phyloP scores from a whole-genome alignment of 1,140 invertebrate genomes.

The Drosophila repleta region DNA sequence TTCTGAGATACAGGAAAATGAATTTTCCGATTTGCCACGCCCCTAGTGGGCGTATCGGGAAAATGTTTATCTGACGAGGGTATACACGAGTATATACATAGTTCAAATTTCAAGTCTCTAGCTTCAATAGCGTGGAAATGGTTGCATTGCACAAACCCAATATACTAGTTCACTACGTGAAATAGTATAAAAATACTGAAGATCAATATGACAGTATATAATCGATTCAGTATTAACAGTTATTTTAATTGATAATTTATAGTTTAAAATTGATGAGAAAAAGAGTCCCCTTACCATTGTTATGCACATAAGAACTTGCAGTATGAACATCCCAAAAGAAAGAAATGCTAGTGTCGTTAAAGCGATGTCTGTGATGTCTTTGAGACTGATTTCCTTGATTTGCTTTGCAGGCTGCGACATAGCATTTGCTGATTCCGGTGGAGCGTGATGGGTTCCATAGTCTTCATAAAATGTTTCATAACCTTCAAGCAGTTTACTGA shows the following conservation, averaged over 20 bases:
- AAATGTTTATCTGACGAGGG: too few relatives aligned
- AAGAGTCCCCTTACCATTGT: conserved; percentile 85
- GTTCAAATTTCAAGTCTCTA: too few relatives aligned
- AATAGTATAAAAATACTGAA: too few relatives aligned
- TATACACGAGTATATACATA: too few relatives aligned
- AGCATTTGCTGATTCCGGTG: neutral
- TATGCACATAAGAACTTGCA: conserved; percentile 90
- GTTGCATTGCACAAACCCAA: too few relatives aligned
- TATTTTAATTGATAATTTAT: neutral
- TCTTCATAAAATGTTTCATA: conserved; percentile 36
- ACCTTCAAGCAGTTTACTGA: conserved; percentile 26
- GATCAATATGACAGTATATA: too few relatives aligned
- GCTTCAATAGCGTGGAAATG: too few relatives aligned
- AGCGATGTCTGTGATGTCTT: conserved; percentile 90
- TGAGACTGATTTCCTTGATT: conserved; percentile 86
- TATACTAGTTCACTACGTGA: too few relatives aligned
- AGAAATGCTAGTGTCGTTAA: conserved; percentile 90
- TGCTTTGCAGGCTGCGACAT: conserved; percentile 26
- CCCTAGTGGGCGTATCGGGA: too few relatives aligned
- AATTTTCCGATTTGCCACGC: too few relatives aligned
- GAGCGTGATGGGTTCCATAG: conserved; percentile 3
- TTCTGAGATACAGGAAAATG: too few relatives aligned
- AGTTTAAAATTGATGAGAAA: neutral
- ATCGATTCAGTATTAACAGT: too few relatives aligned
- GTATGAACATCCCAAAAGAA: conserved; percentile 90